These are phyloP conservation scores for Trichacis sp. DNA, from an alignment of 2,888 invertebrate species.

Conservation along the genomic window DNA sequence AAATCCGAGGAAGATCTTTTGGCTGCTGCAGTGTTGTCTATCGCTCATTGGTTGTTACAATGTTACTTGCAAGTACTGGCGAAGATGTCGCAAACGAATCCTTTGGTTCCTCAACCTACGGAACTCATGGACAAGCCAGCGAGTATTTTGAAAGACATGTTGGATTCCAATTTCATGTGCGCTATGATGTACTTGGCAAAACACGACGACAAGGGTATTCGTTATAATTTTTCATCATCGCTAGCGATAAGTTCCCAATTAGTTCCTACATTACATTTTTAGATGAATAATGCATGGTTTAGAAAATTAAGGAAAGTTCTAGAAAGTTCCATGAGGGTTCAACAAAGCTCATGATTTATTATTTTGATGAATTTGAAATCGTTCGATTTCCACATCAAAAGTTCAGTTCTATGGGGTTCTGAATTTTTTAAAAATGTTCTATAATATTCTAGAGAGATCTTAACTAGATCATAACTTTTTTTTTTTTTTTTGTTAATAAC, in stretches of 20 bases:
- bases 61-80: constrained; percentile 74
- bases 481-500: too few species aligned
- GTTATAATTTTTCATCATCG: background rate
- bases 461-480: too few species aligned
- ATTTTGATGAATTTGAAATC: too few species aligned
- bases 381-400: too few species aligned
- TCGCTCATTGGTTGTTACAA: constrained; percentile 85
- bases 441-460: too few species aligned
- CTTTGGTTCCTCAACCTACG: constrained; percentile 69
- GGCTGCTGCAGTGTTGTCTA: constrained; percentile 85
- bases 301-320: too few species aligned
- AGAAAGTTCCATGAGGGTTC: too few species aligned
- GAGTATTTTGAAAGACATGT: constrained; percentile 76
- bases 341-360: too few species aligned
- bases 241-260: background rate
- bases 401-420: too few species aligned
- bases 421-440: too few species aligned
- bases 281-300: too few species aligned
- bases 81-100: constrained; percentile 60
- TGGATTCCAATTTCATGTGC: constrained; percentile 80
- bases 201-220: constrained; percentile 81
- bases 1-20: constrained; percentile 90
- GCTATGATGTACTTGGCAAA: constrained; percentile 87
- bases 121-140: constrained; percentile 80
- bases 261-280: too few species aligned